Percentiles rank a stretch among this genome's conserved stretches.
These are phyloP conservation scores for Zoanthus gigantus DNA, from an alignment of 92 coral and sea anemone genomes.

Conservation along the genomic window DNA sequence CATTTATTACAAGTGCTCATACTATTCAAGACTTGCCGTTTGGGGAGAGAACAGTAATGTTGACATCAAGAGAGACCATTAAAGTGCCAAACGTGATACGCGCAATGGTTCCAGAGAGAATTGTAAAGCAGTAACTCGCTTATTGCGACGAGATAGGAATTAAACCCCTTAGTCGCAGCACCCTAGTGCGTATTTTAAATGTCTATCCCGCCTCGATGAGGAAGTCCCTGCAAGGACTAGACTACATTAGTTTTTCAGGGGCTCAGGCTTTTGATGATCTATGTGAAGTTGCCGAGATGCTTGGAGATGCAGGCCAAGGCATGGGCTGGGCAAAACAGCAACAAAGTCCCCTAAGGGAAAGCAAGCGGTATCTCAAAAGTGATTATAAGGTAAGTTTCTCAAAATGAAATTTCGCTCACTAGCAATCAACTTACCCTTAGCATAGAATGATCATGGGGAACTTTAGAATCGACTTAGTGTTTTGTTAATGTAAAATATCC, in stretches of 20 bases:
- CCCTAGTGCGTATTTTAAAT: slow-evolving; percentile 32
- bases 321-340: slow-evolving; percentile 35
- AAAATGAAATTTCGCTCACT: neutral
- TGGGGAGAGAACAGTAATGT: slow-evolving; percentile 42
- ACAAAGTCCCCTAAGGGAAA: slow-evolving; percentile 15
- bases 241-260: slow-evolving; percentile 29
- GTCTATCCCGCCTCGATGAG: slow-evolving; percentile 25
- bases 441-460: neutral
- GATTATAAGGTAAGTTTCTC: slow-evolving; percentile 7
- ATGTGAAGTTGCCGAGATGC: slow-evolving; percentile 32
- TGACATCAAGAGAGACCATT: neutral
- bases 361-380: slow-evolving; percentile 31
- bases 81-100: slow-evolving; percentile 46
- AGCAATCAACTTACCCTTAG: neutral
- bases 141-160: slow-evolving; percentile 47
- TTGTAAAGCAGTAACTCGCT: slow-evolving; percentile 40
- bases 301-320: slow-evolving; percentile 46
- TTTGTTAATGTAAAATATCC: too few species aligned
- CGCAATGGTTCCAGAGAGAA: slow-evolving; percentile 41
- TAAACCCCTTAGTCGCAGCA: slow-evolving; percentile 35
- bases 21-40: slow-evolving; percentile 56
- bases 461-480: neutral
- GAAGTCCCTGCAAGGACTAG: slow-evolving; percentile 35
- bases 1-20: slow-evolving; percentile 53
- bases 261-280: slow-evolving; percentile 44